A percentile compares a stretch with the other conserved stretches of the same genome.
Conservation (phyloP, 1,140 invertebrate genomes). For the Apocrypta bakeri region DNA sequence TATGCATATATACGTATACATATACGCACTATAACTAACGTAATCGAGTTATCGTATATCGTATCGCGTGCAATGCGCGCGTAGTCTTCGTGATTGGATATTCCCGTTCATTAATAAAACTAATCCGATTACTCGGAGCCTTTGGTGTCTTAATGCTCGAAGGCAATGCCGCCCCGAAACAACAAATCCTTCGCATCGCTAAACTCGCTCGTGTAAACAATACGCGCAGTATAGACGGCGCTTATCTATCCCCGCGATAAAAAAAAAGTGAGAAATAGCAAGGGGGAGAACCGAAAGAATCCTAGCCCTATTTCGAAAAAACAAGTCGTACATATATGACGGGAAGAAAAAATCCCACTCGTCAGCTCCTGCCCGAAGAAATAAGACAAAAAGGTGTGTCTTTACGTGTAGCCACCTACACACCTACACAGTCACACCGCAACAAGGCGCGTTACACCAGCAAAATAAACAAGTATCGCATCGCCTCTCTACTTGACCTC, state of each 20-base stretch:
- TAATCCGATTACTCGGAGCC: not conserved
- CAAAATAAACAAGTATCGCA: slow-evolving; percentile 42
- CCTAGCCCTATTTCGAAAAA: no score
- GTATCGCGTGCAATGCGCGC: no score
- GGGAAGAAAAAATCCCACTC: no score
- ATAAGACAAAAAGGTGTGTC: not conserved
- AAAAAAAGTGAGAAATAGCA: not conserved
- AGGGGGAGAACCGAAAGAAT: no score
- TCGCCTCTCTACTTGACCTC: slow-evolving; percentile 40
- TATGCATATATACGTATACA: no score
- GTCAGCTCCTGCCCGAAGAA: no score
- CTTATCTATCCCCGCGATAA: not conserved
- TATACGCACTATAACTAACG: no score
- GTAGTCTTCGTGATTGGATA: not conserved
- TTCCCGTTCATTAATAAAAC: not conserved
- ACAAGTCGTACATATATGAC: no score
- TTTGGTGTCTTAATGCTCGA: not conserved
- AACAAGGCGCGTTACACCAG: not conserved
- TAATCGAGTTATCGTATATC: not conserved
- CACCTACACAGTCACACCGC: not conserved
- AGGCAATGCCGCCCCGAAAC: no score
- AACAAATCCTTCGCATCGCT: no score
- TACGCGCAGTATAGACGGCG: no score
- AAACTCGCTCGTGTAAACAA: no score
- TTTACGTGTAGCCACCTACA: not conserved